These are phyloP conservation scores for Tenthredo livida DNA, from an alignment of 2,888 invertebrate genomes.

Conservation along the genomic window DNA sequence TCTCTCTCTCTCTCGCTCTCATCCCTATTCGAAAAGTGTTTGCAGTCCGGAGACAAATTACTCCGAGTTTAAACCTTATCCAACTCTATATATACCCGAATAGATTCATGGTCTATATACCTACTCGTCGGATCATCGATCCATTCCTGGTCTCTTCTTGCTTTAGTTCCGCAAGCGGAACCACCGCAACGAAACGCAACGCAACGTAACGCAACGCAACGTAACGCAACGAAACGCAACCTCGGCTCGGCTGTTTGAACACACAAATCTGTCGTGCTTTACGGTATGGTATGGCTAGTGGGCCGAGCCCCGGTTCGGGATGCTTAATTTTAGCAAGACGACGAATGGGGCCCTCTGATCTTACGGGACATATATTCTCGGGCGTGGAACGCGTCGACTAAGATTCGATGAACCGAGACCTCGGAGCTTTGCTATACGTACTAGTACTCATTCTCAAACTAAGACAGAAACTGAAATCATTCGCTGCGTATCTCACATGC, in stretches of 20 bases:
- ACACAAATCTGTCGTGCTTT: constrained; percentile 41
- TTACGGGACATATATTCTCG: constrained; percentile 70
- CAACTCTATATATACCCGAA: constrained; percentile 1
- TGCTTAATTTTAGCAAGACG: constrained; percentile 73
- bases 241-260: background rate
- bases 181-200: background rate
- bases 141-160: background rate
- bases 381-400: constrained; percentile 69
- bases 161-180: background rate
- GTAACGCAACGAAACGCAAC: background rate
- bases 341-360: constrained; percentile 73
- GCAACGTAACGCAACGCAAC: background rate
- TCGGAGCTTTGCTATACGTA: constrained; percentile 54
- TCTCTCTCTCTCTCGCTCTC: too few relatives aligned
- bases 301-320: constrained; percentile 53
- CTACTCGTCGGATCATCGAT: constrained; percentile 24
- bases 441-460: background rate
- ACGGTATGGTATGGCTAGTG: background rate
- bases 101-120: constrained; percentile 32
- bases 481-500: constrained; percentile 34
- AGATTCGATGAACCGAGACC: constrained; percentile 65
- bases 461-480: constrained; percentile 14
- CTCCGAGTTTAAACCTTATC: constrained; percentile 4
- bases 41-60: constrained; percentile 27
- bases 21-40: background rate